phyloP scores from a whole-genome alignment of 2,113 vertebrate species.

The Sceloporus tristichus region DNA sequence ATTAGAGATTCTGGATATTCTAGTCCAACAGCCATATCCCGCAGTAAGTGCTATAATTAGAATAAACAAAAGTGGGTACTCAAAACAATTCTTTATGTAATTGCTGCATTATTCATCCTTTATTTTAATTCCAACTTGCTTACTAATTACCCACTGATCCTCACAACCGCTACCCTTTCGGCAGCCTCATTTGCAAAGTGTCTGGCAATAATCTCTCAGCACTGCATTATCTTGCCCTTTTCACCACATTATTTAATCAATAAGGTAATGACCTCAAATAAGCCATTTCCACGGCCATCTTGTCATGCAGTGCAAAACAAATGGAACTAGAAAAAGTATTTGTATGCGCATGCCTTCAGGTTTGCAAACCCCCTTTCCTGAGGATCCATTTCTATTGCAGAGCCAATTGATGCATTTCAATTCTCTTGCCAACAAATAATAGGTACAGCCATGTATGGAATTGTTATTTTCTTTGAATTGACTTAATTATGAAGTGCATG shows the following conservation, averaged over 20 bases:
- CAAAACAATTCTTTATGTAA: conserved; percentile 68
- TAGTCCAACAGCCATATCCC: conserved; percentile 62
- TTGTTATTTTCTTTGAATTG: conserved; percentile 56
- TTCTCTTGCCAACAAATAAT: conserved; percentile 48
- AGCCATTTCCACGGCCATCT: conserved; percentile 67
- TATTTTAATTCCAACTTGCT: conserved; percentile 65
- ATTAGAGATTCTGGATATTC: conserved; percentile 57
- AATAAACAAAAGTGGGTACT: conserved; percentile 62
- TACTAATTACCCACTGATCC: conserved; percentile 72
- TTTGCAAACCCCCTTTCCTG: conserved; percentile 56
- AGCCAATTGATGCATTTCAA: conserved; percentile 55
- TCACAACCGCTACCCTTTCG: conserved; percentile 75
- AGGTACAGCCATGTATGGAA: conserved; percentile 32
- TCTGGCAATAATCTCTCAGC: conserved; percentile 81
- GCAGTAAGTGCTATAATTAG: conserved; percentile 59
- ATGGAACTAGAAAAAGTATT: conserved; percentile 67
- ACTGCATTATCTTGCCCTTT: conserved; percentile 75
- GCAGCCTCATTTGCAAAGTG: conserved; percentile 76
- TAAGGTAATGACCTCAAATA: conserved; percentile 76
- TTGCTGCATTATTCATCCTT: conserved; percentile 65
- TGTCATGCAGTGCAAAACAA: conserved; percentile 74
- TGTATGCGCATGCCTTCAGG: conserved; percentile 28
- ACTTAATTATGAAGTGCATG: conserved; percentile 59
- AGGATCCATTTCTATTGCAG: conserved; percentile 47
- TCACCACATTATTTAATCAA: conserved; percentile 84